phyloP scores from a whole-genome alignment of 2,797 vertebrate genomes.

The Coregonus sp. region DNA sequence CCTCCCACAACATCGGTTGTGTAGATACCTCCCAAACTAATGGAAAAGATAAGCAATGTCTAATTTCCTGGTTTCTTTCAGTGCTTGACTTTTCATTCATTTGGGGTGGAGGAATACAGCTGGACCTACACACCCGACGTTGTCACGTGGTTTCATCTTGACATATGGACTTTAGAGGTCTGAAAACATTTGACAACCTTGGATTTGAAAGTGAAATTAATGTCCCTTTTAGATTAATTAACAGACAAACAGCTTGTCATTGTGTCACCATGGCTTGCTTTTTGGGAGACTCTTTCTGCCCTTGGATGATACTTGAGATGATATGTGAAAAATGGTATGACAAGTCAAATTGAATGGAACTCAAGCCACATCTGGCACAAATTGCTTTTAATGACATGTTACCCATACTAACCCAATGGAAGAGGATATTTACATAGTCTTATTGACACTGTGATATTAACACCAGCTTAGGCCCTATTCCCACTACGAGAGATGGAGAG shows the following conservation, averaged over 20 bases:
- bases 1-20: too few species aligned
- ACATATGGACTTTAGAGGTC: background rate
- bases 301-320: background rate
- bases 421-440: too few species aligned
- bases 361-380: background rate
- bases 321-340: background rate
- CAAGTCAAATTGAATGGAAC: background rate
- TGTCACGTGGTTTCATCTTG: background rate
- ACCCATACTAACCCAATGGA: too few species aligned
- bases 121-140: background rate
- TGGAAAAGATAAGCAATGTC: too few species aligned
- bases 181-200: background rate
- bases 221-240: background rate
- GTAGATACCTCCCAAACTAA: too few species aligned
- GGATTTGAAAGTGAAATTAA: background rate
- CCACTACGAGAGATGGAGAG: too few species aligned
- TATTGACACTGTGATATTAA: too few species aligned
- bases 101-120: too few species aligned
- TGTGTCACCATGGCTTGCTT: background rate
- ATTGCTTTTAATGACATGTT: constrained; percentile 3
- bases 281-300: background rate
- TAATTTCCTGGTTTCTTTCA: too few species aligned
- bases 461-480: too few species aligned
- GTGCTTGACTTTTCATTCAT: too few species aligned
- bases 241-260: background rate